These are phyloP conservation scores for Pocillopora meandrina DNA, from an alignment of 92 coral and sea anemone genomes.

Conservation along the genomic window DNA sequence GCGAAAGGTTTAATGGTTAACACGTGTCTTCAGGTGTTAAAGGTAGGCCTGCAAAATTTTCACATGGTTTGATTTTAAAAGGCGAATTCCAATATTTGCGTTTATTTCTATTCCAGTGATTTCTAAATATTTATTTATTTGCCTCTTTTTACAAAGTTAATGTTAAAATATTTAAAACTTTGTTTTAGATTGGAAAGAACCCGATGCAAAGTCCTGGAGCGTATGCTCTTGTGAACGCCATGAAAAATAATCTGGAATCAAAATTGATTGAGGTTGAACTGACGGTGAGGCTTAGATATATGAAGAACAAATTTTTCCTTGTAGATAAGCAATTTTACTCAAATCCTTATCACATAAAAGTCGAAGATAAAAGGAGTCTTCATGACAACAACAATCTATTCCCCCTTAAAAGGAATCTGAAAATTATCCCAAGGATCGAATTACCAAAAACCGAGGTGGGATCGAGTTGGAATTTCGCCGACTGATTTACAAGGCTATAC, in stretches of 20 bases:
- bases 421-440: no score
- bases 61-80: no score
- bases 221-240: conserved; percentile 80
- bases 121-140: no score
- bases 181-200: conserved; percentile 86
- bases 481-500: no score
- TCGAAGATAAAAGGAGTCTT: no score
- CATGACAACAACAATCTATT: no score
- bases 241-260: conserved; percentile 86
- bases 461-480: no score
- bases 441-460: no score
- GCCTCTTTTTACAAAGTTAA: background rate
- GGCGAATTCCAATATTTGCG: no score
- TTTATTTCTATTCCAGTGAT: no score
- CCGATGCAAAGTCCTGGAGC: conserved; percentile 99
- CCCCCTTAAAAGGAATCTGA: no score
- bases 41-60: conserved; percentile 48
- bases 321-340: background rate
- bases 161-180: background rate
- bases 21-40: conserved; percentile 78
- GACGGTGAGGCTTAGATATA: conserved; percentile 52
- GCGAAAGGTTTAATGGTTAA: conserved; percentile 82
- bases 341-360: no score
- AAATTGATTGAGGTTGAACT: conserved; percentile 81
- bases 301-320: background rate